phyloP scores from a whole-genome alignment of 2,888 invertebrate genomes.

The Lordiphosa andalusiaca region DNA sequence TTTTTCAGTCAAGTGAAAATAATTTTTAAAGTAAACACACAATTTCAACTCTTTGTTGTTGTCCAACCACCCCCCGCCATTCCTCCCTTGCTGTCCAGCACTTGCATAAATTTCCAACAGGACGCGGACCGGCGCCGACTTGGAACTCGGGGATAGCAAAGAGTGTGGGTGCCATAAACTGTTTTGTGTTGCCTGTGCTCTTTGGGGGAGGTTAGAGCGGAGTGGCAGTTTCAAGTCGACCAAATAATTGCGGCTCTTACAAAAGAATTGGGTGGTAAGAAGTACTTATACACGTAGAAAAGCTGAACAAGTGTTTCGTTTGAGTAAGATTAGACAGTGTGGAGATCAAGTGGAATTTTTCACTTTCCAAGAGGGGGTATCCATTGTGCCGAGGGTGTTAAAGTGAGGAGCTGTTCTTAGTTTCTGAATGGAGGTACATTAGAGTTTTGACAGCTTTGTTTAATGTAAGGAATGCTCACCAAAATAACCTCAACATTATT shows the following conservation, averaged over 20 bases:
- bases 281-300: slow-evolving; percentile 5
- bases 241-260: slow-evolving; percentile 55
- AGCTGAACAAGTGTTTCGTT: slow-evolving; percentile 10
- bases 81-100: slow-evolving; percentile 34
- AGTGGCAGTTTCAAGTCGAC: slow-evolving; percentile 42
- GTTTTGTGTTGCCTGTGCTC: slow-evolving; percentile 13
- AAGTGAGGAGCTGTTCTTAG: too few relatives aligned
- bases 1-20: slow-evolving; percentile 77
- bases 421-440: too few relatives aligned
- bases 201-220: slow-evolving; percentile 13
- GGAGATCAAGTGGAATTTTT: neutral
- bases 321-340: slow-evolving; percentile 4
- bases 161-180: slow-evolving; percentile 17
- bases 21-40: slow-evolving; percentile 73
- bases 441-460: too few relatives aligned
- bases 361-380: neutral
- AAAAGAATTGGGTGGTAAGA: slow-evolving; percentile 14
- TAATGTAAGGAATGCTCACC: too few relatives aligned
- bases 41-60: slow-evolving; percentile 50
- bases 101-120: slow-evolving; percentile 69
- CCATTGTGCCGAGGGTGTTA: too few relatives aligned
- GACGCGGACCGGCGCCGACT: slow-evolving; percentile 45
- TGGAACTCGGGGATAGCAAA: slow-evolving; percentile 9
- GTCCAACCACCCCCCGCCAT: slow-evolving; percentile 1
- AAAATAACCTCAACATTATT: too few relatives aligned